phyloP scores from a whole-genome alignment of 2,888 invertebrate genomes.

The Chrysolina haemoptera region DNA sequence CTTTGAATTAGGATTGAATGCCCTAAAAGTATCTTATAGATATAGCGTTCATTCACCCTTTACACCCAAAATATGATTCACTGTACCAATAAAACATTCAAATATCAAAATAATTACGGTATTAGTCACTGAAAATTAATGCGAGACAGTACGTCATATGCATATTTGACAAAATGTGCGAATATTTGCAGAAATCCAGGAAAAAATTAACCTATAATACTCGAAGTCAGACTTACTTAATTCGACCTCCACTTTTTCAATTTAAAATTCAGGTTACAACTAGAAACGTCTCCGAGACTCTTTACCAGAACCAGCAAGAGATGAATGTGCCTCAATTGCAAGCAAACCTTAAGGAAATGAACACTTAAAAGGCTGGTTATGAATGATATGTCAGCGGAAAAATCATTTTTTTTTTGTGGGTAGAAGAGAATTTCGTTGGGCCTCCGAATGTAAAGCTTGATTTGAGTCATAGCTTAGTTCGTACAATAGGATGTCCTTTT shows the following conservation, averaged over 20 bases:
- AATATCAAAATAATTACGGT: too few relatives aligned
- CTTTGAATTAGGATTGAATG: too few relatives aligned
- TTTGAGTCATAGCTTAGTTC: neutral
- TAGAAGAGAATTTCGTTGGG: constrained; percentile 11
- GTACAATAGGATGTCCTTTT: too few relatives aligned
- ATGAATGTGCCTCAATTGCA: constrained; percentile 21
- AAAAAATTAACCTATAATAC: constrained; percentile 10
- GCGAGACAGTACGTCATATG: too few relatives aligned
- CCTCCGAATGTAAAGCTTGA: constrained; percentile 2
- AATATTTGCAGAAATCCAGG: neutral
- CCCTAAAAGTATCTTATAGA: too few relatives aligned
- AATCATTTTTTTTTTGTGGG: constrained; percentile 15
- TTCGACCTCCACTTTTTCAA: constrained; percentile 49
- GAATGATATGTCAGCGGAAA: constrained; percentile 21
- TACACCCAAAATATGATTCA: too few relatives aligned
- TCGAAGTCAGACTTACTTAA: constrained; percentile 17
- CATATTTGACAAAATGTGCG: neutral
- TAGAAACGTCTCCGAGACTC: constrained; percentile 39
- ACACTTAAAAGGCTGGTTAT: constrained; percentile 8
- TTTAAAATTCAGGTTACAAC: constrained; percentile 53
- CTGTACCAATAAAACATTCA: too few relatives aligned
- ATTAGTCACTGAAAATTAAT: too few relatives aligned
- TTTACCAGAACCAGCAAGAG: constrained; percentile 30
- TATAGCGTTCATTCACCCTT: too few relatives aligned
- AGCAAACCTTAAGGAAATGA: constrained; percentile 14